phyloP scores from a whole-genome alignment of 92 coral and sea anemone species.

The Anthopleura xanthogrammica region DNA sequence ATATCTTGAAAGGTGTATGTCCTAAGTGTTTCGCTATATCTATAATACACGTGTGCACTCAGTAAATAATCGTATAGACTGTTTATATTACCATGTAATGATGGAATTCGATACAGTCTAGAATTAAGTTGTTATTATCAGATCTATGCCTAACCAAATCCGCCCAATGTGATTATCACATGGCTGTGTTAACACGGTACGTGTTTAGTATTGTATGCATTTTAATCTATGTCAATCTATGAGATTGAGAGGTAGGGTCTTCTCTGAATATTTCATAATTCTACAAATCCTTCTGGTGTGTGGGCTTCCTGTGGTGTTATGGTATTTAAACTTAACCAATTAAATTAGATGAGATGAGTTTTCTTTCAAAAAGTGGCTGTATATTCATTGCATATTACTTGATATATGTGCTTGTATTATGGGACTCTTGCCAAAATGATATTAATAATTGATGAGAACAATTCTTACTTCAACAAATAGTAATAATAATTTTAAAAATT shows the following conservation, averaged over 20 bases:
- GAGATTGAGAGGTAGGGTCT: too few species aligned
- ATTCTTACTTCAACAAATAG: neutral
- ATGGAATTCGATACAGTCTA: neutral
- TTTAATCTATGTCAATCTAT: too few species aligned
- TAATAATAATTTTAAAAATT: neutral
- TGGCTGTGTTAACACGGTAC: too few species aligned
- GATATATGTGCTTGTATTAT: neutral
- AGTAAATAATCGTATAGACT: neutral
- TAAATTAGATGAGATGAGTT: neutral
- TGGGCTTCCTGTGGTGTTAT: constrained; percentile 1
- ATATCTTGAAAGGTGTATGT: too few species aligned
- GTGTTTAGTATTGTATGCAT: too few species aligned
- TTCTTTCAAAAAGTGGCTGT: neutral
- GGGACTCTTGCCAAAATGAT: neutral
- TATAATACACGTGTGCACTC: neutral
- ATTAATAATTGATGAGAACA: neutral
- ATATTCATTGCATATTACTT: too few species aligned
- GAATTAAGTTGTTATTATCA: neutral
- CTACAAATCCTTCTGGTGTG: neutral
- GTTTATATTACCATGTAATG: neutral
- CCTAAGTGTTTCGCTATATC: too few species aligned
- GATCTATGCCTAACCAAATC: neutral
- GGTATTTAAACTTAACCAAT: neutral
- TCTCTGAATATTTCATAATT: too few species aligned
- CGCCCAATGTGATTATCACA: too few species aligned